Base-by-base conservation (phyloP, 2,888 invertebrate genomes). In the Gonocerus acuteangulatus region DNA sequence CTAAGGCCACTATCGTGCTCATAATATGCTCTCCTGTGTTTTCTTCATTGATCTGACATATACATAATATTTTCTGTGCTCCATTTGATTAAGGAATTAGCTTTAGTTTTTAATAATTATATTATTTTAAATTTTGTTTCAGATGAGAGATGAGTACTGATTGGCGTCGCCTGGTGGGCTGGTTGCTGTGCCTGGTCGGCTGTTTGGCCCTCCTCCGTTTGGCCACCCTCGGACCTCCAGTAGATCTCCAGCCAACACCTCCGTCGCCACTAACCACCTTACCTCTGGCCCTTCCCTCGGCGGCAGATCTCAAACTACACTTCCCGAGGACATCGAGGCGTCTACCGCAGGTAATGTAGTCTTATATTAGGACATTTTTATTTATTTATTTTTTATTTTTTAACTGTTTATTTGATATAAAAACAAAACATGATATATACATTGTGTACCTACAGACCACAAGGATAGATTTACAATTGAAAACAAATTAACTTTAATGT, bases 251-350 rank as follows among this genome's bases (percentile, higher is more conserved):
- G 15, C 19, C 60, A 48, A 34, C 62, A 44, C 18, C 64, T 32
- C 21, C 52, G 32, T 44, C 57, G 36, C 60, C 62, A 34, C 57
- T 57, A 22, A 39, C 48, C 45, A 39, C 57, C 48, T 61, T 59
- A 21, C 62, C 62, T 48, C 60, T 59, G 52, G 27, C 62, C 11
- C 63, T 66, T 23, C 59, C 58, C 52, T 60, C 64, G 22, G 36
- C 61, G 3, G 18, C 64, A 11, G 62, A 65, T 34, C 57, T 68
- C 70, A 78, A 75, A 63, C 76, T 80, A 62, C 81, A 82, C 72
- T 83, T 84, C 67, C 79, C 82, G 2, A 80, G 82, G 67, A 82
- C 83, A 48, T 80, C 76, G 70, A 76, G 83, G 36, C 77, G 84
- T 67, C 73, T 85, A 69, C 85, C 85, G n/a, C 82, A 82, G 76